Percentiles rank a stretch among this genome's conserved stretches.
phyloP scores from a whole-genome alignment of 2,888 invertebrate genomes.

The Zhuqinia jingwanae region DNA sequence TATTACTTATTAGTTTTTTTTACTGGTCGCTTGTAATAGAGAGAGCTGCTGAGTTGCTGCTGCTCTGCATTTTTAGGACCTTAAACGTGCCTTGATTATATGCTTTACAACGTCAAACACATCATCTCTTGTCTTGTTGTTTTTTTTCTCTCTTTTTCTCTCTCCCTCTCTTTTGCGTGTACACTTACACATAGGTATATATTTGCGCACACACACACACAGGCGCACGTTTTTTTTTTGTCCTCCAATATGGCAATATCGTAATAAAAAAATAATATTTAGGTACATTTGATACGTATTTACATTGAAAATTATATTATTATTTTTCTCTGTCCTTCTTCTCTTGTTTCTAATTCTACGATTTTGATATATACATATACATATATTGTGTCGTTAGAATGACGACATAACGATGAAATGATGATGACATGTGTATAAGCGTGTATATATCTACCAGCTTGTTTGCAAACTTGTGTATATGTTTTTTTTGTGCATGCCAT shows the following conservation, averaged over 20 bases:
- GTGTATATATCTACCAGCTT: constrained; percentile 14
- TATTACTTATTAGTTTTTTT: constrained; percentile 40
- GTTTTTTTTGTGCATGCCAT: not conserved
- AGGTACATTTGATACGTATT: not conserved
- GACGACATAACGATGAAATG: constrained; percentile 31
- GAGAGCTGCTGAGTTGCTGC: too few relatives aligned
- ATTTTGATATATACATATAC: too few relatives aligned
- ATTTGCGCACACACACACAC: too few relatives aligned
- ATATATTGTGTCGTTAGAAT: too few relatives aligned
- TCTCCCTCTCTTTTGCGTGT: too few relatives aligned
- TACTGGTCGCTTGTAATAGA: not conserved
- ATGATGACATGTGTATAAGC: constrained; percentile 30
- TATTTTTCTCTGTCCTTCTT: too few relatives aligned
- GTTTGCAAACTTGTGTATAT: constrained; percentile 25
- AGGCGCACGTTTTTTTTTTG: too few relatives aligned
- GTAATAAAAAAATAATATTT: too few relatives aligned
- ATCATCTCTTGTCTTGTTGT: constrained; percentile 39
- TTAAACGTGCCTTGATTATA: not conserved
- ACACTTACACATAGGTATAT: too few relatives aligned
- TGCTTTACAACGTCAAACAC: constrained; percentile 31
- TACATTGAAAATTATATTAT: not conserved
- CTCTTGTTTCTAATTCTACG: constrained; percentile 14
- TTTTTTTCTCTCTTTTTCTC: constrained; percentile 23
- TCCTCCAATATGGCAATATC: too few relatives aligned
- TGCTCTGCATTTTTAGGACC: not conserved